Percentiles rank a stretch among this genome's conserved stretches.
Conservation (phyloP, 2,797 vertebrate genomes). For the Melanotaenia maccullochi region DNA sequence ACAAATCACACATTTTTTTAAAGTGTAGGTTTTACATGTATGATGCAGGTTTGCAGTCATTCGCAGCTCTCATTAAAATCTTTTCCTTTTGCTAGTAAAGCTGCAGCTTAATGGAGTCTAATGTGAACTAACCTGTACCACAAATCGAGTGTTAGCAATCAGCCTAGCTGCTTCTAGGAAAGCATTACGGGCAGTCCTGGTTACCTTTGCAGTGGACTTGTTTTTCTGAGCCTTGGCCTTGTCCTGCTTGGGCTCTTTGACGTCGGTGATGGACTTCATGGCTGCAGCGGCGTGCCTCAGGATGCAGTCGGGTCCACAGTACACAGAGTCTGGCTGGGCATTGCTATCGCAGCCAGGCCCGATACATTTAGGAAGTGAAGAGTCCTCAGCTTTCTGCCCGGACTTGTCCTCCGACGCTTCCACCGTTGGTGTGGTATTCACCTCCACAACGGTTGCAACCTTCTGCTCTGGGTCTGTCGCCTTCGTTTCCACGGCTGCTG, state of each 20-base stretch:
- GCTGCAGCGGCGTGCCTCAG: conserved; percentile 94
- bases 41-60: too few species aligned
- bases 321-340: conserved; percentile 94
- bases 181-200: conserved; percentile 40
- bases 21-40: too few species aligned
- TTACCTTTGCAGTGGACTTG: conserved; percentile 89
- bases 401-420: conserved; percentile 48
- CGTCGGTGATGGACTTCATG: conserved; percentile 92
- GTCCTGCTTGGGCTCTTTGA: conserved; percentile 88
- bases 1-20: too few species aligned
- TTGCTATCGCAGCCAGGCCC: conserved; percentile 93
- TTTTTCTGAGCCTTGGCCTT: conserved; percentile 86
- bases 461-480: conserved; percentile 47
- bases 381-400: conserved; percentile 44
- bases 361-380: conserved; percentile 90
- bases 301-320: conserved; percentile 96
- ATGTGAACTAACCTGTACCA: too few species aligned
- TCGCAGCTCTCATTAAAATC: too few species aligned
- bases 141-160: background rate
- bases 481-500: conserved; percentile 32
- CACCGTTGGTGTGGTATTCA: conserved; percentile 51
- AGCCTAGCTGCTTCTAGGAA: conserved; percentile 11
- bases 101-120: too few species aligned
- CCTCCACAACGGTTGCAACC: conserved; percentile 71
- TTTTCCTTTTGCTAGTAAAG: too few species aligned